These are phyloP conservation scores for Acleris cristana DNA, from an alignment of 2,888 invertebrate species.

Conservation along the genomic window DNA sequence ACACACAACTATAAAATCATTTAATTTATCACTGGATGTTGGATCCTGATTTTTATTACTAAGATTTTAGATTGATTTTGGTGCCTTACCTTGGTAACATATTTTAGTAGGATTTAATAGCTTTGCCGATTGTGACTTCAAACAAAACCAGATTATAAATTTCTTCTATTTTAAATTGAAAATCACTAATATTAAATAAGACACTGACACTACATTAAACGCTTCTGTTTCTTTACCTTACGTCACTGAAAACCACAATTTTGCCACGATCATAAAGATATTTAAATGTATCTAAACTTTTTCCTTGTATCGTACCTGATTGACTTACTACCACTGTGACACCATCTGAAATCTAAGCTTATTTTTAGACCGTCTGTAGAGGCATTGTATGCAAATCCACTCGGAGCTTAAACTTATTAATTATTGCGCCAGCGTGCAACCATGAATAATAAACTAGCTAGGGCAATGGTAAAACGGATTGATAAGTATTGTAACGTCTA, in stretches of 20 bases:
- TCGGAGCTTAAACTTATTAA: constrained; percentile 78
- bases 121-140: constrained; percentile 21
- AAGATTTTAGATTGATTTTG: background rate
- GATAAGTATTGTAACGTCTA: background rate
- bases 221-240: no score
- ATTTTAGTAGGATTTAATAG: constrained; percentile 25
- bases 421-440: constrained; percentile 69
- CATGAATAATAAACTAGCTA: constrained; percentile 63
- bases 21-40: background rate
- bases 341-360: constrained; percentile 36
- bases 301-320: constrained; percentile 20
- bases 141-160: background rate
- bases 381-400: constrained; percentile 77
- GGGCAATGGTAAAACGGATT: constrained; percentile 21
- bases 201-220: no score
- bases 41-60: background rate
- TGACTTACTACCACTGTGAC: constrained; percentile 35
- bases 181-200: constrained; percentile 13
- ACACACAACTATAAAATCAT: background rate
- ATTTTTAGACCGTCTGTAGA: constrained; percentile 41
- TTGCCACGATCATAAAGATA: background rate
- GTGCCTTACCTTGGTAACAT: background rate
- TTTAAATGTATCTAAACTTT: background rate
- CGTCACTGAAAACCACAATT: background rate
- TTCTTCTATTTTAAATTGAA: constrained; percentile 5